Evolutionary conservation across 2,113 vertebrate species (phyloP).

Genomic region (Cercocebus atys): DNA sequence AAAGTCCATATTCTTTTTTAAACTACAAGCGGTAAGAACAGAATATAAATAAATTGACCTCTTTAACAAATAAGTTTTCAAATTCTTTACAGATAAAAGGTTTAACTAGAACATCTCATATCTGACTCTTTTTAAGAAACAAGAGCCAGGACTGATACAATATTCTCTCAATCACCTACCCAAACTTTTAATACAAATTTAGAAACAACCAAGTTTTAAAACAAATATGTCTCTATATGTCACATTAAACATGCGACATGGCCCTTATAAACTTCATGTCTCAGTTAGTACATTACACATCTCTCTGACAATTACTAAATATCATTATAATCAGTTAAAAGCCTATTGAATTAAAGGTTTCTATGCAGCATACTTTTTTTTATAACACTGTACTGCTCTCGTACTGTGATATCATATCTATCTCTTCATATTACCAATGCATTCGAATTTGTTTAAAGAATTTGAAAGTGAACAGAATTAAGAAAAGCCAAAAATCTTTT

Average conservation of each 20-base stretch:
- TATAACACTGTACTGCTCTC: background rate
- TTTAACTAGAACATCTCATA: background rate
- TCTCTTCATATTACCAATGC: background rate
- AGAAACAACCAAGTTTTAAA: constrained; percentile 16
- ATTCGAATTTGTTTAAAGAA: background rate
- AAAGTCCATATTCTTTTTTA: background rate
- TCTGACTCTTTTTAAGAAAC: background rate
- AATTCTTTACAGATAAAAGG: background rate
- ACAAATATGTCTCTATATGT: background rate
- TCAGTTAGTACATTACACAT: background rate
- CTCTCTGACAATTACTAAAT: background rate
- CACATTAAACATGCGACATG: background rate
- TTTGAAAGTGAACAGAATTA: constrained; percentile 16
- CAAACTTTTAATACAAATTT: background rate
- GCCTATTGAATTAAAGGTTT: constrained; percentile 2
- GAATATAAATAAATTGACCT: background rate
- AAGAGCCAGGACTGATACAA: background rate
- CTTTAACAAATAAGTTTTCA: constrained; percentile 19
- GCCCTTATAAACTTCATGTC: background rate
- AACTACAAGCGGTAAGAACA: background rate
- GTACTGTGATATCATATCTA: background rate
- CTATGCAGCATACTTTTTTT: background rate
- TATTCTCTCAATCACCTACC: background rate
- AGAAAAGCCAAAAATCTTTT: background rate
- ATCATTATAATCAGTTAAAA: background rate